A percentile compares a stretch with the other conserved stretches of the same genome.
Evolutionary conservation across 2,797 vertebrate genomes (phyloP).

Genomic region (Anableps anableps): DNA sequence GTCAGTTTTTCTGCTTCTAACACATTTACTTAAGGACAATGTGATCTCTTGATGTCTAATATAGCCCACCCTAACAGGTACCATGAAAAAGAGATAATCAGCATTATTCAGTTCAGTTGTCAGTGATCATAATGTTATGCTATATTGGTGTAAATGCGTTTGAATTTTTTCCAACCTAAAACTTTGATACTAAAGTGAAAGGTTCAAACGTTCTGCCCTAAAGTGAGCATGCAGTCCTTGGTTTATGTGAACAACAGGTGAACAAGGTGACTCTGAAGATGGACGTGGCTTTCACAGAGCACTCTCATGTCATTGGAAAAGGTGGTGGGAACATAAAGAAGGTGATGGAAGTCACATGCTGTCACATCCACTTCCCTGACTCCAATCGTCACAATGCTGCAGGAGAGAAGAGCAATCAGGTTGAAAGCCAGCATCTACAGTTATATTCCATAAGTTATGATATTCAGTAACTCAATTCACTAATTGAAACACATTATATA

Average conservation of each 20-base stretch:
- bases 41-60: background rate
- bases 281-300: conserved; percentile 85
- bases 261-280: conserved; percentile 88
- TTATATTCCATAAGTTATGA: background rate
- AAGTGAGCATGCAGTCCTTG: background rate
- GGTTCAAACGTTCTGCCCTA: rapidly evolving
- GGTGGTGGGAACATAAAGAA: conserved; percentile 87
- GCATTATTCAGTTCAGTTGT: background rate
- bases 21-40: background rate
- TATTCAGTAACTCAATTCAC: background rate
- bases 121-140: background rate
- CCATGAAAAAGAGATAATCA: background rate
- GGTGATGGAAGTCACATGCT: conserved; percentile 86
- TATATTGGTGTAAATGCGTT: background rate
- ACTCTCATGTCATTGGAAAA: conserved; percentile 87
- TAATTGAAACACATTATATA: background rate
- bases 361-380: conserved; percentile 87
- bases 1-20: background rate
- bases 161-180: background rate
- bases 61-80: background rate
- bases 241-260: conserved; percentile 66
- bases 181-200: background rate
- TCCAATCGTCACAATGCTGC: conserved; percentile 81
- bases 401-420: conserved; percentile 88
- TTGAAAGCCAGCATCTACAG: conserved; percentile 25